A percentile compares a stretch with the other conserved stretches of the same genome.
These are phyloP conservation scores for Mohoua ochrocephala DNA, from an alignment of 2,113 vertebrate genomes.

Conservation along the genomic window DNA sequence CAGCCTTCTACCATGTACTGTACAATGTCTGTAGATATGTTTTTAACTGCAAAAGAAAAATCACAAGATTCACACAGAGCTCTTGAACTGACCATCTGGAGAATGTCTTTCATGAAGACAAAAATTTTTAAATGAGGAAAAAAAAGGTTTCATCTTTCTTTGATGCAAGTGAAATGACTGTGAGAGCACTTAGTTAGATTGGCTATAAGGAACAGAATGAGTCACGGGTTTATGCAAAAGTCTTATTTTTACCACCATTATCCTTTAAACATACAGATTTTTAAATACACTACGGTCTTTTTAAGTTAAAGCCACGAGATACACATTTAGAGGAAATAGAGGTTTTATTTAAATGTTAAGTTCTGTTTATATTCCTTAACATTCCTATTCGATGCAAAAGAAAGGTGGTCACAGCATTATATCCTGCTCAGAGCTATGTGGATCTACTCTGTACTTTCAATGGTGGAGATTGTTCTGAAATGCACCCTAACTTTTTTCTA, in stretches of 20 bases:
- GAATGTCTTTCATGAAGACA: conserved; percentile 46
- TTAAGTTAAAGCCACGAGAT: background rate
- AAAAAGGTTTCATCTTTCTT: background rate
- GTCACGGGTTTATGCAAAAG: background rate
- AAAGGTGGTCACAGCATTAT: background rate
- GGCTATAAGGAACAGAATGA: conserved; percentile 6
- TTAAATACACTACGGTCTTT: background rate
- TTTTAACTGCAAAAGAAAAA: conserved; percentile 84
- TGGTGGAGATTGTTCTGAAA: background rate
- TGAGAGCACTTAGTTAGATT: background rate
- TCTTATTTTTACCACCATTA: background rate
- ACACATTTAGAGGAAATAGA: background rate
- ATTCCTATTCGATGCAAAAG: background rate
- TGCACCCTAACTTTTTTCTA: background rate
- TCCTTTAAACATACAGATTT: conserved; percentile 3
- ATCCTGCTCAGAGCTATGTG: background rate
- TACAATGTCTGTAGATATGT: conserved; percentile 82
- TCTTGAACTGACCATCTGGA: conserved; percentile 72
- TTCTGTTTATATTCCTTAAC: background rate
- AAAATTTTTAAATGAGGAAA: background rate
- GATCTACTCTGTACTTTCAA: background rate
- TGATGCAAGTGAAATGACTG: background rate
- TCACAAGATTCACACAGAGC: conserved; percentile 52
- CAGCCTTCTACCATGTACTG: conserved; percentile 87
- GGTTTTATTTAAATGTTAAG: background rate